phyloP scores from a whole-genome alignment of 2,888 invertebrate genomes.

The Cyclophora punctaria region DNA sequence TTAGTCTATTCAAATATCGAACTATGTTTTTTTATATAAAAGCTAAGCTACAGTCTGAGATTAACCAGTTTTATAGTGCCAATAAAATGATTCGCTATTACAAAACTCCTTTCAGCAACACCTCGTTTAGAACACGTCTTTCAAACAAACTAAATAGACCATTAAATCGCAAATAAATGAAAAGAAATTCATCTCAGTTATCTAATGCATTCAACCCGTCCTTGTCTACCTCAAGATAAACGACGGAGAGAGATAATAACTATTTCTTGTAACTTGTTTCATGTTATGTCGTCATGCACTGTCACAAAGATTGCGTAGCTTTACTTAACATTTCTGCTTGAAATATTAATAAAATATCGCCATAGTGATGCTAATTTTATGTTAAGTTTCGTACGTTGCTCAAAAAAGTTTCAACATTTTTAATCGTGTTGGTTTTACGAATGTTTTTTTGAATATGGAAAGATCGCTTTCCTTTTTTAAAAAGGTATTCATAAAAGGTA shows the following conservation, averaged over 20 bases:
- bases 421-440: no score
- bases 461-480: no score
- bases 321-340: conserved; percentile 22
- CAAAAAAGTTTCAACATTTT: background rate
- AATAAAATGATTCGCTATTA: no score
- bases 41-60: no score
- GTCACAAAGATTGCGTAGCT: conserved; percentile 33
- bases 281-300: conserved; percentile 34
- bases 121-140: no score
- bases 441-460: no score
- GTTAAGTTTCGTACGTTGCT: conserved; percentile 9
- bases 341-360: conserved; percentile 19
- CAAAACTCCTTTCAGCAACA: no score
- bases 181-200: conserved; percentile 13
- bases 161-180: conserved; percentile 5
- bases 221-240: conserved; percentile 21
- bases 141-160: background rate
- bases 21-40: no score
- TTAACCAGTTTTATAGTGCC: no score
- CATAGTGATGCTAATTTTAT: conserved; percentile 20
- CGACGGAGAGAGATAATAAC: conserved; percentile 18
- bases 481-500: no score
- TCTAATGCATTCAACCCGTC: conserved; percentile 18
- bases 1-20: no score
- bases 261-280: conserved; percentile 29